These are phyloP conservation scores for Ophioninae sp. DNA, from an alignment of 2,888 invertebrate genomes.

Conservation along the genomic window DNA sequence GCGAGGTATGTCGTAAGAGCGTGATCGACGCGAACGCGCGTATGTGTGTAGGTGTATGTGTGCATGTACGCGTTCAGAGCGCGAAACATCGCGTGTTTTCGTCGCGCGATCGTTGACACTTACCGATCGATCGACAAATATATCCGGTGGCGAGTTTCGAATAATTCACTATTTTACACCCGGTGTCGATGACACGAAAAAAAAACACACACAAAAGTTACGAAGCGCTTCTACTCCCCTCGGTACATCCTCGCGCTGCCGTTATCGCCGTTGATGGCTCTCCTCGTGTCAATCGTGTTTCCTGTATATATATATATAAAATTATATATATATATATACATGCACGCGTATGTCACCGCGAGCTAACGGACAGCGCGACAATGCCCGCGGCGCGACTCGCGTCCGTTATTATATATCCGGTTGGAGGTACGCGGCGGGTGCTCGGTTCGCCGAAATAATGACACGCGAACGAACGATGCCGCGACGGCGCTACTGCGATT, in stretches of 20 bases:
- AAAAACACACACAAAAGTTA: neutral
- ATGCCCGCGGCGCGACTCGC: neutral
- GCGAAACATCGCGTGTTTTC: neutral
- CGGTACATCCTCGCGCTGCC: slow-evolving; percentile 69
- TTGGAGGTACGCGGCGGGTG: slow-evolving; percentile 12
- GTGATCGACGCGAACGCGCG: neutral
- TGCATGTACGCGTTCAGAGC: neutral
- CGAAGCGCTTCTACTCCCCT: slow-evolving; percentile 69
- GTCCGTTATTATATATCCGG: slow-evolving; percentile 10
- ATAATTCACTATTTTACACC: slow-evolving; percentile 27
- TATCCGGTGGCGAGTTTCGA: slow-evolving; percentile 4
- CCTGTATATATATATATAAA: neutral
- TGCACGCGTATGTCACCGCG: neutral
- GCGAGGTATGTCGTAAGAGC: neutral
- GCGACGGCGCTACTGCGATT: slow-evolving; percentile 81
- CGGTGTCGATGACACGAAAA: neutral
- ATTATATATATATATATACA: neutral
- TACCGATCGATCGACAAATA: slow-evolving; percentile 49
- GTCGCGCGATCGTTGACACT: slow-evolving; percentile 18
- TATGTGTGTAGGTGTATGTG: neutral
- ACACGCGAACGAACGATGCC: slow-evolving; percentile 69
- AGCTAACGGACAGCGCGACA: neutral
- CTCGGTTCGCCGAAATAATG: slow-evolving; percentile 17
- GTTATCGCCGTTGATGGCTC: neutral
- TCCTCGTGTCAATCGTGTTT: neutral